phyloP scores from a whole-genome alignment of 2,797 vertebrate genomes.

The Tauraco hartlaubi region DNA sequence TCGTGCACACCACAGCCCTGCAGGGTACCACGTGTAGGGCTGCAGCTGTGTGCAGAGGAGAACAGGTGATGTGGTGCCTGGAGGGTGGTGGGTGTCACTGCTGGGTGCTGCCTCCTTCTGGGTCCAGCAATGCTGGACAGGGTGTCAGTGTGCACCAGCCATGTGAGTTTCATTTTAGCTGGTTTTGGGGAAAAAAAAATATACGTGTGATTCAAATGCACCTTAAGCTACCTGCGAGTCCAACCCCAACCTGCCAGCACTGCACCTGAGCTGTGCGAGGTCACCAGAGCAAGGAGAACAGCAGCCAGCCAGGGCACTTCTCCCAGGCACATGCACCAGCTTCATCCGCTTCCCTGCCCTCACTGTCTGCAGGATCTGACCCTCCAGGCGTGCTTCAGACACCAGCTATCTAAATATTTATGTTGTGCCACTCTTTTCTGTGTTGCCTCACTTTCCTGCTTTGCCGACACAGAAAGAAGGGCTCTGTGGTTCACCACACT shows the following conservation, averaged over 20 bases:
- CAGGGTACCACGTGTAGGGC: not conserved
- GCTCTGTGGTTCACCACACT: not conserved
- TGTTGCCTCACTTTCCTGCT: not conserved
- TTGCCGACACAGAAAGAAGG: not conserved
- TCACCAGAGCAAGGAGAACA: not conserved
- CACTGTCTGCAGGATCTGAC: not conserved
- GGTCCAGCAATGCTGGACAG: not conserved
- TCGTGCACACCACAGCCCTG: not conserved
- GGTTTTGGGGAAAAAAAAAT: not conserved
- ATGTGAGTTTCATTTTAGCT: not conserved
- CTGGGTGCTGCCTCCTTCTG: not conserved
- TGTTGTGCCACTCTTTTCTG: not conserved
- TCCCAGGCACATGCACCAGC: not conserved
- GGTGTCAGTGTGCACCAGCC: not conserved
- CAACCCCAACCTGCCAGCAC: not conserved
- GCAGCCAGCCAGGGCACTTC: not conserved
- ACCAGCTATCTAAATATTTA: not conserved
- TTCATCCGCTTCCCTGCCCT: not conserved
- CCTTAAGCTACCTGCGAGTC: not conserved
- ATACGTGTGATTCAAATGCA: not conserved
- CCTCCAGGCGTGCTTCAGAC: not conserved
- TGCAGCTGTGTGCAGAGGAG: not conserved
- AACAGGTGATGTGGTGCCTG: not conserved
- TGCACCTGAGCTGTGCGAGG: not conserved
- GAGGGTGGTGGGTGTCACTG: not conserved